These are phyloP conservation scores for Pherbina coryleti DNA, from an alignment of 2,888 invertebrate species.

Conservation along the genomic window DNA sequence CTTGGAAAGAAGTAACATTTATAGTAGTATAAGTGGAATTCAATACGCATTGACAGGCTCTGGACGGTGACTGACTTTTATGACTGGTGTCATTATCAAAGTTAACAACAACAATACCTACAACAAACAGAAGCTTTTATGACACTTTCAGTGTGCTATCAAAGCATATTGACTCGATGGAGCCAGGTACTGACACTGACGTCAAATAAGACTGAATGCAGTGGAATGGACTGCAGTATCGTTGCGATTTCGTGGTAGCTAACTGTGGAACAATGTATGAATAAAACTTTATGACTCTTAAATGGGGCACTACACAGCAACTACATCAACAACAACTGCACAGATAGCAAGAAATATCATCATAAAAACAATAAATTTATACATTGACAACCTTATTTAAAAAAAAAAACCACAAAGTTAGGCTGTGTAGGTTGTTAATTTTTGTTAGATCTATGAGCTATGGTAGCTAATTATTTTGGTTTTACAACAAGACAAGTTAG, in stretches of 20 bases:
- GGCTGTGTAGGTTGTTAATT: background rate
- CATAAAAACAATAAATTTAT: conserved; percentile 10
- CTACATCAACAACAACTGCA: conserved; percentile 32
- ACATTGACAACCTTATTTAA: background rate
- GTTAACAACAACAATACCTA: conserved; percentile 8
- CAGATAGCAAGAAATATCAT: background rate
- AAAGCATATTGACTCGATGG: conserved; percentile 42
- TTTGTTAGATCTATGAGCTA: too few species aligned
- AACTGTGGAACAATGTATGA: conserved; percentile 6
- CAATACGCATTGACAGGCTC: background rate
- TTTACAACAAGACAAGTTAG: background rate
- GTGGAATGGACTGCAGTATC: background rate
- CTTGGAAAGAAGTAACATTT: background rate
- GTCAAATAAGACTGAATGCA: background rate
- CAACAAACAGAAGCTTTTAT: conserved; percentile 49
- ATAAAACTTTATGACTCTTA: conserved; percentile 14
- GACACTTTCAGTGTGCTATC: conserved; percentile 54
- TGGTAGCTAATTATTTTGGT: background rate
- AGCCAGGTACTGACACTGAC: background rate
- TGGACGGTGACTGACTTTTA: conserved; percentile 27
- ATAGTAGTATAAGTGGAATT: background rate
- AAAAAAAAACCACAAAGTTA: background rate
- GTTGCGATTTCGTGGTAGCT: background rate
- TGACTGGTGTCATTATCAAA: conserved; percentile 37
- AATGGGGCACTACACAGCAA: background rate